A percentile compares a stretch with the other conserved stretches of the same genome.
These are phyloP conservation scores for Mus musculus DNA, from an alignment of 2,113 vertebrate genomes.

Conservation along the genomic window DNA sequence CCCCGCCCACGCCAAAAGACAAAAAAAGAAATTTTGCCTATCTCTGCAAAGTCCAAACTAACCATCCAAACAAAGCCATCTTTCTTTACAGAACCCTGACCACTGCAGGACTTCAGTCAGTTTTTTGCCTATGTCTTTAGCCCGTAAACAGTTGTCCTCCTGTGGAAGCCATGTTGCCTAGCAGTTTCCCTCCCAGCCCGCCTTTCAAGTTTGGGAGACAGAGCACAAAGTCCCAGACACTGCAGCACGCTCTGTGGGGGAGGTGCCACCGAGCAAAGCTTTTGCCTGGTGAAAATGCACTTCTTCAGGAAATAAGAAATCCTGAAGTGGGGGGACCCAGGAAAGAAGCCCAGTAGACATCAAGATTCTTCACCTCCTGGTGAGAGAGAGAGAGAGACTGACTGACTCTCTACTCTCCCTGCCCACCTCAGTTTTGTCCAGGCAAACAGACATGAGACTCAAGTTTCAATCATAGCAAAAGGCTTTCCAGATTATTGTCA, in stretches of 20 bases:
- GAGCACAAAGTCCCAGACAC: constrained; percentile 1
- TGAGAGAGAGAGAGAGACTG: no score
- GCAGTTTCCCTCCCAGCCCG: neutral
- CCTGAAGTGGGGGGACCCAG: constrained; percentile 57
- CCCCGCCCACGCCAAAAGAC: constrained; percentile 82
- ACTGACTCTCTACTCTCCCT: neutral
- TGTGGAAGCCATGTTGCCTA: constrained; percentile 28
- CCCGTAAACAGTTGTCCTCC: constrained; percentile 62
- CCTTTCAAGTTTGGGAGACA: constrained; percentile 60
- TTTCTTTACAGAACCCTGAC: constrained; percentile 78
- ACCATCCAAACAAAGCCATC: constrained; percentile 85
- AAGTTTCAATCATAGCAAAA: constrained; percentile 48
- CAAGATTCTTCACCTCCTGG: neutral
- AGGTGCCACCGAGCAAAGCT: neutral
- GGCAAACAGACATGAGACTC: constrained; percentile 32
- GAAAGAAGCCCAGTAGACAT: constrained; percentile 19
- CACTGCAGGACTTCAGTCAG: constrained; percentile 53
- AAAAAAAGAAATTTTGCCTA: constrained; percentile 87
- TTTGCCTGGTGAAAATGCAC: constrained; percentile 56
- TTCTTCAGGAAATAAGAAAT: constrained; percentile 64
- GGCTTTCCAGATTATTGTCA: constrained; percentile 37
- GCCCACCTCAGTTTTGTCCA: neutral
- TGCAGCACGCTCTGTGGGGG: neutral
- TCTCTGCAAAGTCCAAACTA: constrained; percentile 85
- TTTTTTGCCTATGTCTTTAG: constrained; percentile 64